Base-by-base conservation (phyloP, 2,113 vertebrate genomes). In the Gymnocephalus cernua region DNA sequence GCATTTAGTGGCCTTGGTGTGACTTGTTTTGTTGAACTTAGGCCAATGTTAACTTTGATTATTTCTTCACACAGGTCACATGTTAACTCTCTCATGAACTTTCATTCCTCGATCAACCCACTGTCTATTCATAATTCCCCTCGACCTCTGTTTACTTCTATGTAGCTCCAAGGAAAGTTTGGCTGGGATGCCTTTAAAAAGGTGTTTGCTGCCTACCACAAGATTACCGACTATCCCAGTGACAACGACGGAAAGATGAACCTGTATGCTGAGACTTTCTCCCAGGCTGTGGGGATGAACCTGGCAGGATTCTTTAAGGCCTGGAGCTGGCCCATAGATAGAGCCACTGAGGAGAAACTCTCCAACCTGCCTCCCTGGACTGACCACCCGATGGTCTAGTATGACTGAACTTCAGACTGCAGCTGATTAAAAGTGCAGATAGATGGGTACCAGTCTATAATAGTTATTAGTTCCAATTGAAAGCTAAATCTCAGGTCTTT, bases 251-350 rank as follows among this genome's bases (percentile, higher is more conserved):
- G 41, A 69, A 96, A 97, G 91, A 96, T 97, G 92, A 97, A 97
- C 66, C 82, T 96, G 12, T 96, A 94, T 61, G 85, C 93, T 19
- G 92, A 93, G 91, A 96, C 83, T 0, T 96, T 97, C 82, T 96
- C 95, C 21, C 44, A 76, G 47, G 54, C 73, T 2, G 94, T 96
- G 50, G 93, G 84, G 61, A 94, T 84, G 89, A 95, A 97, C 73
- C 89, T 97, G 67, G 47, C 18, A 13, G 85, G 84, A 3, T 97
- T 97, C 91, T 96, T 96, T 62, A 87, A 95, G 82, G 83, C 93
- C 47, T 97, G 96, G 96, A 92, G 94, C 61, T 97, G 96, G 96
- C 95, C 96, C 32, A 91, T 96, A 19, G 38, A 87, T 35, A 18
- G 50, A 0, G 70, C 71, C 14, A 89, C 95, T 32, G 93, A 93